A percentile compares a stretch with the other conserved stretches of the same genome.
These are phyloP conservation scores for Myrmophylax atrothorax DNA, from an alignment of 2,113 vertebrate species.

Conservation along the genomic window DNA sequence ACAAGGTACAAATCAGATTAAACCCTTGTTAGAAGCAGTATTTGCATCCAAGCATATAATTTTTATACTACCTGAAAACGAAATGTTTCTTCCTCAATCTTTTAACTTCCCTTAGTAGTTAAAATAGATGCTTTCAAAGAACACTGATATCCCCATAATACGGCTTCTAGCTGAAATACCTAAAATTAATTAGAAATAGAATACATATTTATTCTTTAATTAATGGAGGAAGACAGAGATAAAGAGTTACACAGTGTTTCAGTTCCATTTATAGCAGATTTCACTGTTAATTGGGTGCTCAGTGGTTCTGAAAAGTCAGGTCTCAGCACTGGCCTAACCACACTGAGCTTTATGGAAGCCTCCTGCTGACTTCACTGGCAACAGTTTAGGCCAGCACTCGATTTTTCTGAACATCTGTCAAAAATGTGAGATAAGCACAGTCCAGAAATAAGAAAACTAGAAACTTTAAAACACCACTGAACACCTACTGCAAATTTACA, in stretches of 20 bases:
- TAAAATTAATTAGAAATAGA: neutral
- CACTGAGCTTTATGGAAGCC: neutral
- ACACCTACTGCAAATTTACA: neutral
- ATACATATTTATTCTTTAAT: neutral
- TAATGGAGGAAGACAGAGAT: neutral
- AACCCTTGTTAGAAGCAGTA: neutral
- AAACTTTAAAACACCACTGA: neutral
- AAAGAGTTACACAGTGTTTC: neutral
- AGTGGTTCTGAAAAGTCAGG: neutral
- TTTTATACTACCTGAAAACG: neutral
- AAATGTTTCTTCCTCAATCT: neutral
- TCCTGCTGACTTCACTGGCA: neutral
- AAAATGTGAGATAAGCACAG: neutral
- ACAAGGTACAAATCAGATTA: neutral
- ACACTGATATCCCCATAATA: neutral
- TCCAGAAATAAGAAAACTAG: neutral
- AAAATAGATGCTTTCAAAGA: neutral
- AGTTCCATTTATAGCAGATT: neutral
- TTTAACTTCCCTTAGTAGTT: neutral
- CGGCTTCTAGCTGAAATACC: neutral
- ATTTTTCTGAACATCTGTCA: neutral
- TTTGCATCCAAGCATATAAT: neutral
- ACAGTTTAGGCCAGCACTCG: neutral
- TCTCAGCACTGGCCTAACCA: neutral
- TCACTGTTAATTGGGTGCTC: neutral